phyloP scores from a whole-genome alignment of 2,888 invertebrate species.

The Crioceris asparagi region DNA sequence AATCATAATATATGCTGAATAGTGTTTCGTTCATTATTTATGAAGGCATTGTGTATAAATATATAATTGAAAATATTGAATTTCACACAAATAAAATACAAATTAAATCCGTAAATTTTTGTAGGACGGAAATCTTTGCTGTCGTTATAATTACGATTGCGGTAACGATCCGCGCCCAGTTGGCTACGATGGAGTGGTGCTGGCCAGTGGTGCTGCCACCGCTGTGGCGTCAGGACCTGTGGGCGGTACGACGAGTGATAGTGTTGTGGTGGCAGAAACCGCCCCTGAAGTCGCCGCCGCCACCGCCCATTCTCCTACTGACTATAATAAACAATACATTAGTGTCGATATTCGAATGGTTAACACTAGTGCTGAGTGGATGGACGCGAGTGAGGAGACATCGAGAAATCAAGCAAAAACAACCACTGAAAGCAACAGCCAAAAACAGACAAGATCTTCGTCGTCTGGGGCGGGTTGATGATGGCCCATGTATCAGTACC shows the following conservation, averaged over 20 bases:
- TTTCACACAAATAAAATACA: no score
- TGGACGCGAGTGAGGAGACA: constrained; percentile 24
- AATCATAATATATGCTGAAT: no score
- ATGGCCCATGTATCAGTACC: constrained; percentile 23
- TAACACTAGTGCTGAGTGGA: constrained; percentile 26
- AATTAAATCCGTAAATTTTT: no score
- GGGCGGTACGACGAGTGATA: constrained; percentile 10
- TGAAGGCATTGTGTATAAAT: no score
- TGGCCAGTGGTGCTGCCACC: constrained; percentile 13
- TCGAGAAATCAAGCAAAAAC: constrained; percentile 18
- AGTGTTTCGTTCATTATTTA: no score
- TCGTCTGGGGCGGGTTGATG: constrained; percentile 32
- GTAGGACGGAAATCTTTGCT: constrained; percentile 40
- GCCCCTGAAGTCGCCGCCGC: constrained; percentile 10
- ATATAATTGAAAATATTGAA: no score
- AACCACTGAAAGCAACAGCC: constrained; percentile 11
- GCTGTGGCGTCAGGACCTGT: constrained; percentile 7
- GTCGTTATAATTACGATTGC: constrained; percentile 40
- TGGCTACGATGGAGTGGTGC: constrained; percentile 36
- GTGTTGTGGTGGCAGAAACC: constrained; percentile 14
- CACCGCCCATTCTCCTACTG: constrained; percentile 19
- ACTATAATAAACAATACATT: constrained; percentile 32
- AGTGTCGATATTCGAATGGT: constrained; percentile 32
- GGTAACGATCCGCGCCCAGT: constrained; percentile 35
- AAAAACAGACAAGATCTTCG: no score